Evolutionary conservation across 2,113 vertebrate genomes (phyloP).

Genomic region (Lamprologus tigripictilis): DNA sequence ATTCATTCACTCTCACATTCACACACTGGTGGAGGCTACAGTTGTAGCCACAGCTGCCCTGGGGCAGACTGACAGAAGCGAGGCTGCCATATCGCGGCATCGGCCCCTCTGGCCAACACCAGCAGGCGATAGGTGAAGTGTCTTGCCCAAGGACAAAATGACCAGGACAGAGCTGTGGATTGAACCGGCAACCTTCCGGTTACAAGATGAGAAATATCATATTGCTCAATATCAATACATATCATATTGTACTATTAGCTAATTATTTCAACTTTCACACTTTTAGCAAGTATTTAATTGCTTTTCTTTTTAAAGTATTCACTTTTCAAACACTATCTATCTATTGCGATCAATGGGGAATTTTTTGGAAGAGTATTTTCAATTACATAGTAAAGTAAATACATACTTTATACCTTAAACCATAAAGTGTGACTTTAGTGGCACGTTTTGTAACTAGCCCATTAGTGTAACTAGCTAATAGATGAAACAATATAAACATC

Average conservation of each 20-base stretch:
- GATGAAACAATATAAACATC: rapidly evolving
- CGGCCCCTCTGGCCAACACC: rapidly evolving
- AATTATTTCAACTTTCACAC: background rate
- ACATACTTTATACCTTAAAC: background rate
- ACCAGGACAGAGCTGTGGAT: background rate
- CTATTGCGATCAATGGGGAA: rapidly evolving
- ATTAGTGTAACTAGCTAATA: background rate
- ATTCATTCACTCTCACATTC: background rate
- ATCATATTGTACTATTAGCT: background rate
- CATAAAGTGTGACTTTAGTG: rapidly evolving
- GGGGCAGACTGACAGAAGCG: background rate
- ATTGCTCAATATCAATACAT: background rate
- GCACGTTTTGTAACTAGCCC: background rate
- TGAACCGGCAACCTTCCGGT: rapidly evolving
- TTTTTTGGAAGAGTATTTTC: background rate
- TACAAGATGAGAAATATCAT: background rate
- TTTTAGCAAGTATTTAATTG: background rate
- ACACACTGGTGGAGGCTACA: background rate
- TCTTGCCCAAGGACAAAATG: background rate
- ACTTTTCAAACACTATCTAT: background rate
- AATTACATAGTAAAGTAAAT: background rate
- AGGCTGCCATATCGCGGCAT: rapidly evolving
- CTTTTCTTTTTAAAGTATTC: rapidly evolving
- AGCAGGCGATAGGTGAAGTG: rapidly evolving
- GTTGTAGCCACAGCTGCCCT: background rate